phyloP scores from a whole-genome alignment of 2,888 invertebrate genomes.

The Pyrgus malvae region DNA sequence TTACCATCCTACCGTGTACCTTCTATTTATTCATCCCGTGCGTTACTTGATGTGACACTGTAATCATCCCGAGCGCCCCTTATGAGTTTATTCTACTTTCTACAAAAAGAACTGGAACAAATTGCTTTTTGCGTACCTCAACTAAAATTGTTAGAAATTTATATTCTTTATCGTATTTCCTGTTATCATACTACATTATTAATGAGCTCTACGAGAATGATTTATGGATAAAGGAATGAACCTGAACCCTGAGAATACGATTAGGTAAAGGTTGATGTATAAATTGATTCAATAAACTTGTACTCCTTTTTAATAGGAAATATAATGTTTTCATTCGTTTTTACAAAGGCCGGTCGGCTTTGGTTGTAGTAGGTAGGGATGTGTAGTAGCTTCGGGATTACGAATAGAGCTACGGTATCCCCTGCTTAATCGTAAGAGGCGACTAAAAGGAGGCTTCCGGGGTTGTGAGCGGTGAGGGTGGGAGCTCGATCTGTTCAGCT shows the following conservation, averaged over 20 bases:
- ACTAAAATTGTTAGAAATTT: background rate
- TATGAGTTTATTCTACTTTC: constrained; percentile 15
- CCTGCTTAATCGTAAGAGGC: too few relatives aligned
- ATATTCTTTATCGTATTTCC: background rate
- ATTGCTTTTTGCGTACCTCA: constrained; percentile 4
- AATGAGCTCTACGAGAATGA: constrained; percentile 1
- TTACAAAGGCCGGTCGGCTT: too few relatives aligned
- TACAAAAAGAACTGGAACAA: constrained; percentile 3
- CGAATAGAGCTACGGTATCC: too few relatives aligned
- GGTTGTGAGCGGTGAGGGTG: too few relatives aligned
- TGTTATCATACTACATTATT: background rate
- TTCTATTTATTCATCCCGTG: constrained; percentile 13
- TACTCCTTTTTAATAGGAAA: too few relatives aligned
- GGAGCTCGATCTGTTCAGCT: too few relatives aligned
- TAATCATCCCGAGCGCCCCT: constrained; percentile 20
- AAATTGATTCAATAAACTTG: background rate
- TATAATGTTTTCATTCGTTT: too few relatives aligned
- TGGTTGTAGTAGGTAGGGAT: too few relatives aligned
- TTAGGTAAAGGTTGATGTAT: background rate
- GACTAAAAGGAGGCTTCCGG: too few relatives aligned
- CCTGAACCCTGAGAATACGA: background rate
- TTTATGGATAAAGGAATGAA: background rate
- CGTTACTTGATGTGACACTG: constrained; percentile 17
- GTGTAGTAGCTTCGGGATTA: too few relatives aligned
- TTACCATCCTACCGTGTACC: constrained; percentile 3